phyloP scores from a whole-genome alignment of 2,113 vertebrate genomes.

The Limnothrissa miodon region DNA sequence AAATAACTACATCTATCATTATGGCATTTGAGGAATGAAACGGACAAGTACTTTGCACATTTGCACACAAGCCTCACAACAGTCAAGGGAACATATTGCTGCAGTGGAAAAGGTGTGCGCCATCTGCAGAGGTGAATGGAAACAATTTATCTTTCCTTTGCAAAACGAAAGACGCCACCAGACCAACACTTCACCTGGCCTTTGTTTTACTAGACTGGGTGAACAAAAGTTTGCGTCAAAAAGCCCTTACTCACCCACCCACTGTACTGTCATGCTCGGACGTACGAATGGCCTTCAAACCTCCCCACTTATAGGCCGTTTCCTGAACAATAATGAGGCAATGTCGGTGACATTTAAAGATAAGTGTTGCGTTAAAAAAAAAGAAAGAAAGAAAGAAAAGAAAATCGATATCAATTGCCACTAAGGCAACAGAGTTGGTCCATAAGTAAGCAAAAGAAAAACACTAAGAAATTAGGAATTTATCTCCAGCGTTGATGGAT shows the following conservation, averaged over 20 bases:
- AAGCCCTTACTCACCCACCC: background rate
- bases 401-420: background rate
- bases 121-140: background rate
- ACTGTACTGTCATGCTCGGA: background rate
- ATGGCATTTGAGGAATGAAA: background rate
- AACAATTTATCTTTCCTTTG: background rate
- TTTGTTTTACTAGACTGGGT: background rate
- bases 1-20: background rate
- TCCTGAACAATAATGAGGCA: background rate
- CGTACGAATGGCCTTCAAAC: background rate
- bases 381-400: too few species aligned
- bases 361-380: background rate
- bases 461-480: background rate
- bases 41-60: background rate
- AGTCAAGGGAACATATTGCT: background rate
- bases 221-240: background rate
- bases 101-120: background rate
- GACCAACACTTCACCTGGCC: background rate
- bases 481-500: background rate
- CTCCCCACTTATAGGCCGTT: background rate
- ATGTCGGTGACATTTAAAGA: background rate
- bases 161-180: background rate
- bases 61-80: background rate
- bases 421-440: background rate
- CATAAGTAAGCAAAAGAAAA: background rate